phyloP scores from a whole-genome alignment of 2,888 invertebrate species.

The Salpingus planirostris region DNA sequence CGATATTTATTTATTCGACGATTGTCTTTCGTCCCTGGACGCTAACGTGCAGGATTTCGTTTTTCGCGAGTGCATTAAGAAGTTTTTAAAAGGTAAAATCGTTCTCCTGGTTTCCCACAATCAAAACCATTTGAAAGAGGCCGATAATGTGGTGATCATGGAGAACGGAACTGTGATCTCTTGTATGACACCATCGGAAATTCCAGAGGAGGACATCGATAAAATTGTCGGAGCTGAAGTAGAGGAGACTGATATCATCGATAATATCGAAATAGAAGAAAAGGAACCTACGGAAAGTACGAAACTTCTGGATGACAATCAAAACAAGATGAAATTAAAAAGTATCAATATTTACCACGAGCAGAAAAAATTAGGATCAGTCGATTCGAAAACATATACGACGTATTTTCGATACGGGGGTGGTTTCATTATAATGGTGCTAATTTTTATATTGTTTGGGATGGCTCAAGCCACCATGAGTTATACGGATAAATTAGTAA shows the following conservation, averaged over 20 bases:
- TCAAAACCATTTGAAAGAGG: conserved; percentile 20
- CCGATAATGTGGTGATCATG: conserved; percentile 41
- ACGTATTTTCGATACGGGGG: conserved; percentile 27
- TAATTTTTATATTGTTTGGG: conserved; percentile 21
- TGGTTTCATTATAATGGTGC: conserved; percentile 19
- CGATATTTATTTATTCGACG: conserved; percentile 64
- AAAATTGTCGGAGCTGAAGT: conserved; percentile 3
- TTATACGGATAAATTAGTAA: conserved; percentile 22
- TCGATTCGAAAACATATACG: conserved; percentile 23
- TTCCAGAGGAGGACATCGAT: conserved; percentile 4
- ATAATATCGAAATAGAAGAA: conserved; percentile 4
- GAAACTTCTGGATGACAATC: conserved; percentile 1
- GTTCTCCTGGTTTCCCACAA: conserved; percentile 25
- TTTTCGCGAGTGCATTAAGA: conserved; percentile 23
- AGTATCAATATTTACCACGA: conserved; percentile 24
- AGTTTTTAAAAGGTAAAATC: conserved; percentile 25
- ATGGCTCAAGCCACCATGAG: conserved; percentile 20
- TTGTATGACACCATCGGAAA: conserved; percentile 23
- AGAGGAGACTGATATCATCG: conserved; percentile 3
- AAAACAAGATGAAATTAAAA: no score
- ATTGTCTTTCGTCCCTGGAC: conserved; percentile 24
- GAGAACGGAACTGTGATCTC: conserved; percentile 15
- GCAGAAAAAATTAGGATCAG: conserved; percentile 23
- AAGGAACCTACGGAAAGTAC: not conserved
- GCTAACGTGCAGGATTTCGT: conserved; percentile 22